These are phyloP conservation scores for Emys orbicularis DNA, from an alignment of 2,797 vertebrate genomes.

Conservation along the genomic window DNA sequence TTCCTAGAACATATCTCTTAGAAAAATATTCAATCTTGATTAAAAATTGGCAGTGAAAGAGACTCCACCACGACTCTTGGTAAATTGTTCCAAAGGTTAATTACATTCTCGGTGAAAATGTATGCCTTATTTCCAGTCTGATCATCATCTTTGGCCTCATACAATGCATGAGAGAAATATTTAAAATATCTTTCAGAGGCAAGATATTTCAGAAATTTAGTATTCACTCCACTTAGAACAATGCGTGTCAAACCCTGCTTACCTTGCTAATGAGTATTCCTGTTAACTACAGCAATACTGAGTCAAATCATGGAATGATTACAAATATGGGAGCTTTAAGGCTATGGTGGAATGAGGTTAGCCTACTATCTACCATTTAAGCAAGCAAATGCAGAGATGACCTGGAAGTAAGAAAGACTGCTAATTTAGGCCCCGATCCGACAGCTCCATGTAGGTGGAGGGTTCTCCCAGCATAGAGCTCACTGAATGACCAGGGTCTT, in stretches of 20 bases:
- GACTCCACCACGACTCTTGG: too few relatives aligned
- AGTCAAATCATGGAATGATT: neutral
- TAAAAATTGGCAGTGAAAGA: too few relatives aligned
- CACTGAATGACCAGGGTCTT: neutral
- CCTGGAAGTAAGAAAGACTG: neutral
- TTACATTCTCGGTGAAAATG: too few relatives aligned
- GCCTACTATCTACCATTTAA: neutral
- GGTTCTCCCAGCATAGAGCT: neutral
- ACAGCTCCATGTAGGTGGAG: neutral
- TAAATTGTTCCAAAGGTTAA: too few relatives aligned
- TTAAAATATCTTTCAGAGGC: neutral
- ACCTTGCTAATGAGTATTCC: neutral
- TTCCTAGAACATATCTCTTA: neutral
- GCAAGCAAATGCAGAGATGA: neutral
- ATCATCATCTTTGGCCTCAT: constrained; percentile 6
- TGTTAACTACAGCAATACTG: neutral
- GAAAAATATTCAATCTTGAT: neutral
- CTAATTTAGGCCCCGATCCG: neutral
- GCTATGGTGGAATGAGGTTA: neutral
- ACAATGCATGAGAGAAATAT: constrained; percentile 29
- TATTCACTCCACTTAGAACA: constrained; percentile 30
- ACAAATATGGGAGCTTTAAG: neutral
- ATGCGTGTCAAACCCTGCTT: neutral
- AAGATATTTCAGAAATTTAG: neutral
- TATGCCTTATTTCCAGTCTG: too few relatives aligned